These are phyloP conservation scores for Coregonus clupeaformis DNA, from an alignment of 2,113 vertebrate genomes.

Conservation along the genomic window DNA sequence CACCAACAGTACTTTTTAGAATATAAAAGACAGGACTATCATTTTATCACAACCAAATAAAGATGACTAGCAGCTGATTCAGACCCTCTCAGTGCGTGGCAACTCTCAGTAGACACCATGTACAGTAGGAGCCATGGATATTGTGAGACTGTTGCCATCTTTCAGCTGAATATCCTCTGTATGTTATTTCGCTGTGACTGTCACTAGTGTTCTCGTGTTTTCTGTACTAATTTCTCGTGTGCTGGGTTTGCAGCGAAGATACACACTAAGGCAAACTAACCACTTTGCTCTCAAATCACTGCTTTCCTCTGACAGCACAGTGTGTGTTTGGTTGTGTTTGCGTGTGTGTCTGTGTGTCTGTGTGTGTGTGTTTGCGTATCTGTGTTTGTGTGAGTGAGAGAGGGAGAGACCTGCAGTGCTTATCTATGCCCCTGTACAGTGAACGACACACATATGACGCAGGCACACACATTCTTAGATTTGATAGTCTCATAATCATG, in stretches of 20 bases:
- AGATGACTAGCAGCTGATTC: too few relatives aligned
- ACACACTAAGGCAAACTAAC: constrained; percentile 17
- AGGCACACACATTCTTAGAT: too few relatives aligned
- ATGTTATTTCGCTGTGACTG: constrained; percentile 4
- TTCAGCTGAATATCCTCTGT: not conserved
- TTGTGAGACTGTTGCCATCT: not conserved
- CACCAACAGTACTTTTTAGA: not conserved
- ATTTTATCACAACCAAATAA: too few relatives aligned
- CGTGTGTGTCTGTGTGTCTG: constrained; percentile 4
- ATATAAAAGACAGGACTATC: too few relatives aligned
- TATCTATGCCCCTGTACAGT: not conserved
- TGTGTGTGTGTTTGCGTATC: not conserved
- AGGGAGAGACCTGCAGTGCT: not conserved
- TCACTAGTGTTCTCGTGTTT: constrained; percentile 19
- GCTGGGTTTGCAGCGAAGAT: not conserved
- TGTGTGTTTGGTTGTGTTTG: constrained; percentile 11
- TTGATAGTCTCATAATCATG: too few relatives aligned
- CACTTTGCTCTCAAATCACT: constrained; percentile 28
- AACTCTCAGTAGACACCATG: not conserved
- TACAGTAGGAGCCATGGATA: not conserved
- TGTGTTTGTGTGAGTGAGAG: not conserved
- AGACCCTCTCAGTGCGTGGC: not conserved
- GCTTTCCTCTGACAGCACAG: constrained; percentile 14
- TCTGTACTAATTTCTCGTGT: constrained; percentile 27
- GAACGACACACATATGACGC: too few relatives aligned